Evolutionary conservation across 2,888 invertebrate species (phyloP).

Genomic region (Rhopalosiphum nymphaeae): DNA sequence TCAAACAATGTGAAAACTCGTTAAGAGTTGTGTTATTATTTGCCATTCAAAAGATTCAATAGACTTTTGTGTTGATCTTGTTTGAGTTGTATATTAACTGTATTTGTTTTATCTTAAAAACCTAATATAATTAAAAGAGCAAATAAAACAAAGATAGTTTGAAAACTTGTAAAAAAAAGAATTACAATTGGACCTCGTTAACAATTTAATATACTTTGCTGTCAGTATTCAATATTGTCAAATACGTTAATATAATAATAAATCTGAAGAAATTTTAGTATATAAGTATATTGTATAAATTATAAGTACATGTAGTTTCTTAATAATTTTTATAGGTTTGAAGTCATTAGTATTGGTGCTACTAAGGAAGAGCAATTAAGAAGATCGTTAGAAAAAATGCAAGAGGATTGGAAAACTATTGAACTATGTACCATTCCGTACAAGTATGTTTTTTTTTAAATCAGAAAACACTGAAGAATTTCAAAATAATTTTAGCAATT

Average conservation of each 20-base stretch:
- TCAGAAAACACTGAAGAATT: neutral
- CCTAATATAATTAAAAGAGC: neutral
- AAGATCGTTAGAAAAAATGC: conserved; percentile 82
- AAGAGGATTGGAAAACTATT: conserved; percentile 83
- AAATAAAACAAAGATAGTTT: conserved; percentile 18
- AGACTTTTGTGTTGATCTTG: neutral
- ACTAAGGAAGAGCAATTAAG: conserved; percentile 83
- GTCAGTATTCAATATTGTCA: neutral
- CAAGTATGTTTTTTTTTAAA: conserved; percentile 67
- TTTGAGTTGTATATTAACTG: conserved; percentile 19
- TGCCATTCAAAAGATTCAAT: neutral
- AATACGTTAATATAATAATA: neutral
- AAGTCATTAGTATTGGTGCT: conserved; percentile 86
- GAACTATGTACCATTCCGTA: conserved; percentile 77
- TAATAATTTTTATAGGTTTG: conserved; percentile 71
- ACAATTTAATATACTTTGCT: too few relatives aligned
- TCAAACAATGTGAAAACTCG: neutral
- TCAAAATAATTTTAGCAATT: conserved; percentile 22
- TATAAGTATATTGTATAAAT: neutral
- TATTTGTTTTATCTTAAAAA: conserved; percentile 15
- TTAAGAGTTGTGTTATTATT: conserved; percentile 15
- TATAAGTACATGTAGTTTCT: neutral
- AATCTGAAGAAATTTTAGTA: neutral
- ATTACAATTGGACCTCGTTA: neutral
- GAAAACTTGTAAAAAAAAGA: neutral